Evolutionary conservation across 1,140 invertebrate species (phyloP), one percentile per base, ranked within the genome.

Genomic region (Pemphigus obesinymphae): DNA sequence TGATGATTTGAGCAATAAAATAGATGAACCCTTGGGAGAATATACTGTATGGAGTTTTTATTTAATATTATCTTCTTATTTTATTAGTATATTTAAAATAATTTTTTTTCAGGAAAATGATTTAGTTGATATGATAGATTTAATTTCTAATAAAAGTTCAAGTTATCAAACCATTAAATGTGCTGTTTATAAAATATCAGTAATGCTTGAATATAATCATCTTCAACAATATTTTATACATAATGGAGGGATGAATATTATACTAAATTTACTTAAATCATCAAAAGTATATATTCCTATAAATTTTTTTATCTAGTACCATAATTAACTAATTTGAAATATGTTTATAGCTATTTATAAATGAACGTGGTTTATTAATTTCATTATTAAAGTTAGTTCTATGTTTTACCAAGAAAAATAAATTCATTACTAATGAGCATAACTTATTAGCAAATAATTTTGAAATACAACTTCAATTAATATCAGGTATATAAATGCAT

Each of bases 91-190:
- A 45, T 37, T 45, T 29, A 43, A 17, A 68, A 43, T 48, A 48
- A 48, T 55, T 37, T 23, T 76, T 1, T 61, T 80, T 80, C 45
- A 80, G 76, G 1, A 29, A 61, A 80, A 61, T 17, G 76, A 80
- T 80, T 63, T 80, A 31, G 37, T 63, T 63, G 55, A 80, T 43
- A 58, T 80, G 26, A 63, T 80, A 11, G 76, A 80, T 43, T 80
- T 80, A 43, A 80, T 80, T 17, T 40, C 55, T 43, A 80, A 80
- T 80, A 11, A 63, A 61, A n/a, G n/a, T 80, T 80, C 76, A 26
- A 80, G 37, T 61, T n/a, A 80, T 80, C 76, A 80, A 58, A 80
- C 37, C 10, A 80, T 63, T 61, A 80, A 80, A 80, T 80, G 76
- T 80, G 76, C 53, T 61, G 45, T 80, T 10, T 80, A 80, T 20